phyloP scores from a whole-genome alignment of 2,113 vertebrate species.

The Hyperoodon ampullatus region DNA sequence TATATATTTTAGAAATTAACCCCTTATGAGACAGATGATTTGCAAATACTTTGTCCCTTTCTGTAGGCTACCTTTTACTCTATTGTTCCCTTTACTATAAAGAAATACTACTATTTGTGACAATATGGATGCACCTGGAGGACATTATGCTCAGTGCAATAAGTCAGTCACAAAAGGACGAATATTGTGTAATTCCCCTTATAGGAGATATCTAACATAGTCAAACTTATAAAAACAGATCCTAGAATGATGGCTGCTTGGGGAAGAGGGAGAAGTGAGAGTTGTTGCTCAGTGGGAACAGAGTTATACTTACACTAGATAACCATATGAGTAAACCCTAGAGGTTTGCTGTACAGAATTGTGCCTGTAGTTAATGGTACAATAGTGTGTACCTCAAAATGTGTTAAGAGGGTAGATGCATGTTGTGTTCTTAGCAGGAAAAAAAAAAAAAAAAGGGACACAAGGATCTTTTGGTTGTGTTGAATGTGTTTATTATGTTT shows the following conservation, averaged over 20 bases:
- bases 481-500: not conserved
- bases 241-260: not conserved
- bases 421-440: not conserved
- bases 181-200: too few relatives aligned
- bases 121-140: not conserved
- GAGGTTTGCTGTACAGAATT: not conserved
- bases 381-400: not conserved
- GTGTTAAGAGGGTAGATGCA: too few relatives aligned
- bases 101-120: not conserved
- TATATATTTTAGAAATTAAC: not conserved
- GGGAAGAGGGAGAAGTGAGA: too few relatives aligned
- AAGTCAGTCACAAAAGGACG: not conserved
- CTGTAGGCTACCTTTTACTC: not conserved
- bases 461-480: not conserved
- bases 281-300: not conserved
- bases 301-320: not conserved
- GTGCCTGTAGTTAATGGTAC: not conserved
- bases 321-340: not conserved
- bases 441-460: not conserved
- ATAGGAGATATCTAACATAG: not conserved
- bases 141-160: not conserved
- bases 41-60: not conserved
- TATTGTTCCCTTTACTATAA: not conserved
- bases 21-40: not conserved
- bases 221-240: not conserved